Conservation (phyloP, 2,888 invertebrate species). For the Aspidiotus rigidus region DNA sequence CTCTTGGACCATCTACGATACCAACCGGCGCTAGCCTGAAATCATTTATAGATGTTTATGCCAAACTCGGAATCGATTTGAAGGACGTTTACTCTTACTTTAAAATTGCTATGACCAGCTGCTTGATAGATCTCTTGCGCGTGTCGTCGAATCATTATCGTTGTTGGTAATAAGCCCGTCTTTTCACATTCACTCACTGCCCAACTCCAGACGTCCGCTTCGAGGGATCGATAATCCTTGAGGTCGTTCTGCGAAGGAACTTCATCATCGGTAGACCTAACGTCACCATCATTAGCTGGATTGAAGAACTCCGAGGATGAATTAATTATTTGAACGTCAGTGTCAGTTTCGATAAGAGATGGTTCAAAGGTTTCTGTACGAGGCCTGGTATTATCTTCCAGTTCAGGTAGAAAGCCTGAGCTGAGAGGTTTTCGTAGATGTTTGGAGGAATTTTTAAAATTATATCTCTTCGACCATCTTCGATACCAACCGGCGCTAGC, state of each 20-base stretch:
- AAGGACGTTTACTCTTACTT: too few relatives aligned
- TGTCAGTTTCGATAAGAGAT: constrained; percentile 1
- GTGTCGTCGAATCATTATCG: neutral
- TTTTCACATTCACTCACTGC: neutral
- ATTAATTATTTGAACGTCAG: constrained; percentile 9
- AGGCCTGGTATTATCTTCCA: neutral
- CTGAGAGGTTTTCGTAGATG: too few relatives aligned
- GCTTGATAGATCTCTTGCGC: constrained; percentile 1
- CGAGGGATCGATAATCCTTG: constrained; percentile 14
- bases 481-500: constrained; percentile 18
- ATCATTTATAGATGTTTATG: neutral
- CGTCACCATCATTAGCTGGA: neutral
- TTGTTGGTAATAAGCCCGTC: constrained; percentile 3
- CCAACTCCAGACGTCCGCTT: constrained; percentile 15
- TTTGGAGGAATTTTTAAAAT: neutral
- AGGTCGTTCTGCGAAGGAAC: neutral
- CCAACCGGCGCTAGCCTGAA: constrained; percentile 15
- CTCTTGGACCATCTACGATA: constrained; percentile 18
- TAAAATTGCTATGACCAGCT: constrained; percentile 8
- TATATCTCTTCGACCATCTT: constrained; percentile 17
- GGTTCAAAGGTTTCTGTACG: neutral
- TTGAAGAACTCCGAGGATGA: constrained; percentile 18
- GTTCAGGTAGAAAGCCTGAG: neutral
- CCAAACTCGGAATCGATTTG: neutral
- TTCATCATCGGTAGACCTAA: too few relatives aligned